Percentiles rank a stretch among this genome's conserved stretches.
These are phyloP conservation scores for Eulimnadia texana DNA, from an alignment of 1,140 invertebrate species.

Conservation along the genomic window DNA sequence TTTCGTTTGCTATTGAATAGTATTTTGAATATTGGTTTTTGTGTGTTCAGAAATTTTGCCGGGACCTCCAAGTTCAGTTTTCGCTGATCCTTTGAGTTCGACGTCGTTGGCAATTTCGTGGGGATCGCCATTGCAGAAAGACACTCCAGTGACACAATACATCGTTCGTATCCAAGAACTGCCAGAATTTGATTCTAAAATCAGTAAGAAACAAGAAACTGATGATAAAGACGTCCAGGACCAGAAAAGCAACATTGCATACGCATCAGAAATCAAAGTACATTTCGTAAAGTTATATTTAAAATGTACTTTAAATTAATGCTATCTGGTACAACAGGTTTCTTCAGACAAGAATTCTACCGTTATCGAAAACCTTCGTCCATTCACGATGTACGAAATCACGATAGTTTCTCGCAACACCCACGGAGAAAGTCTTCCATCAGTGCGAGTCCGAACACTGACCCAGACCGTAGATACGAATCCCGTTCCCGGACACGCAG, in stretches of 20 bases:
- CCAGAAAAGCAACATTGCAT: not conserved
- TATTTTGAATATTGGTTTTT: not conserved
- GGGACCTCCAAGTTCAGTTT: constrained; percentile 48
- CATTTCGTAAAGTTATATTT: not conserved
- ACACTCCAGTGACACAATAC: constrained; percentile 47
- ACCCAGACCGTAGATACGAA: constrained; percentile 42
- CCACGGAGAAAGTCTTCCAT: constrained; percentile 56
- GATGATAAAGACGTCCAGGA: constrained; percentile 1
- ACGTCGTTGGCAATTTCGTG: constrained; percentile 52
- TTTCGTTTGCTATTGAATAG: constrained; percentile 17
- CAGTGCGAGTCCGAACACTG: constrained; percentile 46
- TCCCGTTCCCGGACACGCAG: constrained; percentile 27
- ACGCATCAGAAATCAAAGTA: constrained; percentile 8
- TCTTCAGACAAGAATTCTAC: constrained; percentile 38
- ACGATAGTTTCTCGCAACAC: constrained; percentile 48
- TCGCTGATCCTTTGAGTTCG: constrained; percentile 50
- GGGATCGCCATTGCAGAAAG: constrained; percentile 42
- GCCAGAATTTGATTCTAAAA: constrained; percentile 4
- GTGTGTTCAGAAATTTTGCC: constrained; percentile 47
- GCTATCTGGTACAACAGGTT: constrained; percentile 28
- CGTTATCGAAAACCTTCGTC: constrained; percentile 40
- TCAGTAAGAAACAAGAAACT: constrained; percentile 5
- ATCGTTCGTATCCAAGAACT: constrained; percentile 50
- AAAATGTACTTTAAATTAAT: constrained; percentile 6
- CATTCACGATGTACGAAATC: constrained; percentile 69